phyloP scores from a whole-genome alignment of 2,113 vertebrate genomes.

The Actinemys pallida region DNA sequence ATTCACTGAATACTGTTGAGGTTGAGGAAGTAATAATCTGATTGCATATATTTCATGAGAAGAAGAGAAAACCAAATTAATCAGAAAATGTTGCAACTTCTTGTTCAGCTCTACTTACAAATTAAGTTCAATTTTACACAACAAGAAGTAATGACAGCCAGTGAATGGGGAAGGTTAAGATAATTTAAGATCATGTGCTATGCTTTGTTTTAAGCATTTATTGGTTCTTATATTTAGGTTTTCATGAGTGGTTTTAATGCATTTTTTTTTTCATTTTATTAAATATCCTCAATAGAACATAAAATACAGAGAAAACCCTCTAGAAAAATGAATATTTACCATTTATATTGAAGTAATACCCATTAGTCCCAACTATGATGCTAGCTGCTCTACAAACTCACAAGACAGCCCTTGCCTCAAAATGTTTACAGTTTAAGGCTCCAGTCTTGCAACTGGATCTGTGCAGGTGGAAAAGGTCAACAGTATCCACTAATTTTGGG shows the following conservation, averaged over 20 bases:
- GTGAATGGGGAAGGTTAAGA: neutral
- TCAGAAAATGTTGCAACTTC: slow-evolving; percentile 49
- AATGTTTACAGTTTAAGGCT: neutral
- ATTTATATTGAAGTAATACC: neutral
- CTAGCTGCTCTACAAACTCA: neutral
- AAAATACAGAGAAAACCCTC: neutral
- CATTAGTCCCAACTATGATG: neutral
- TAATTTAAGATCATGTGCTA: slow-evolving; percentile 11
- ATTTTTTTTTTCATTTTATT: slow-evolving; percentile 38
- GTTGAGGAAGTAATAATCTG: neutral
- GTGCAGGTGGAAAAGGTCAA: neutral
- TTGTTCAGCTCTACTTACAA: neutral
- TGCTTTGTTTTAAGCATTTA: neutral
- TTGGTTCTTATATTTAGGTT: slow-evolving; percentile 45
- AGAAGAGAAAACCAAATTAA: slow-evolving; percentile 19
- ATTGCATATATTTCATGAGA: neutral
- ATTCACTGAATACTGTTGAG: neutral
- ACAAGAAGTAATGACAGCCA: slow-evolving; percentile 20
- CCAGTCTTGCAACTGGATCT: neutral
- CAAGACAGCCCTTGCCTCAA: neutral
- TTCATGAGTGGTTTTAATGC: slow-evolving; percentile 5
- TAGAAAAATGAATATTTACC: neutral
- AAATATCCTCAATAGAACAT: neutral
- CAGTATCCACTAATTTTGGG: neutral
- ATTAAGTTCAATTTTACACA: neutral